phyloP scores from a whole-genome alignment of 2,888 invertebrate species.

The Trissolcus brochymenae region DNA sequence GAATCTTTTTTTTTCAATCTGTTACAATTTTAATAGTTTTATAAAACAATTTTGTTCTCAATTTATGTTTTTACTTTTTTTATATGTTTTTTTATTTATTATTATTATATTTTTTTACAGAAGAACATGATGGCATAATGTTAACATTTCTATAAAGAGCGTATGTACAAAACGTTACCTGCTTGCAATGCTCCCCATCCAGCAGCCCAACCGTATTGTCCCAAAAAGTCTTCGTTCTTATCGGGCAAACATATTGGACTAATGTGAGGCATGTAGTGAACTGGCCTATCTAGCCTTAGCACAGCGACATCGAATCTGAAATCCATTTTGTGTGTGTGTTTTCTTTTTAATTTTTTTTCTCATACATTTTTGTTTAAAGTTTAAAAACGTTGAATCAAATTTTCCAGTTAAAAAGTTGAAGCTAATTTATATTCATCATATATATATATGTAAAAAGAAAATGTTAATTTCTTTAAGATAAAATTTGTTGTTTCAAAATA shows the following conservation, averaged over 20 bases:
- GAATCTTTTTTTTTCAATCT: too few relatives aligned
- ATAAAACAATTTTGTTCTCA: too few relatives aligned
- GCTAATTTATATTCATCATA: too few relatives aligned
- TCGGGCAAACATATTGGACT: constrained; percentile 94
- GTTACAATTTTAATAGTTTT: too few relatives aligned
- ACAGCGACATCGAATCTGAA: constrained; percentile 92
- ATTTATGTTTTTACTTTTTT: background rate
- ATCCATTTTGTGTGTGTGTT: too few relatives aligned
- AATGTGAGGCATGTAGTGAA: constrained; percentile 94
- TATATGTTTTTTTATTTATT: background rate
- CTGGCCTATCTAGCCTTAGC: constrained; percentile 88
- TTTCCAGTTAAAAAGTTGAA: too few relatives aligned
- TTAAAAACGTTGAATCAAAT: too few relatives aligned
- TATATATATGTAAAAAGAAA: too few relatives aligned
- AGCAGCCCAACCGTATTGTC: constrained; percentile 94
- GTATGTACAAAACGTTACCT: constrained; percentile 71
- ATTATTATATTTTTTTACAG: constrained; percentile 8
- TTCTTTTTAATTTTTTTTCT: background rate
- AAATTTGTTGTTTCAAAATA: too few relatives aligned
- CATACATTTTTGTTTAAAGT: too few relatives aligned
- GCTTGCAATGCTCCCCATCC: constrained; percentile 92
- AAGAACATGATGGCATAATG: constrained; percentile 9
- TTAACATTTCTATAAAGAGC: constrained; percentile 11
- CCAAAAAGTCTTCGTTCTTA: constrained; percentile 91
- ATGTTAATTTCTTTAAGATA: too few relatives aligned